Evolutionary conservation across 2,888 invertebrate species (phyloP), one percentile per base, ranked within the genome.

Genomic region (Acanthococcus lagerstroemiae): DNA sequence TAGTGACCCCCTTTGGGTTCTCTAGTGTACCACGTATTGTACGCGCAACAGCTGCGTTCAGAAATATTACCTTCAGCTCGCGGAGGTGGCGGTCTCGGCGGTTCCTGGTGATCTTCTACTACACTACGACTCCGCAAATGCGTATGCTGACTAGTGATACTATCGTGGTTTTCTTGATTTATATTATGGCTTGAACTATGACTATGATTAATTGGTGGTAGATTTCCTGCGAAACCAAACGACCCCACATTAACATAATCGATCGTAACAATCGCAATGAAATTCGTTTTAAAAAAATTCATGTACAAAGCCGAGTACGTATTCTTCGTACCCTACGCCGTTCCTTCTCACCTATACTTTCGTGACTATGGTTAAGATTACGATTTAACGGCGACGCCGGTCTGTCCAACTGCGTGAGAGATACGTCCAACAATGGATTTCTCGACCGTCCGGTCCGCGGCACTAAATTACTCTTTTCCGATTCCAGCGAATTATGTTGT

Each of bases 21-120:
- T n/a, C n/a, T n/a, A n/a, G n/a, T n/a, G n/a, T n/a, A n/a, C n/a
- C n/a, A n/a, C n/a, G 7, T 15, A 15, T 9, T 37, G 37, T 9
- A 37, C 7, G 15, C 12, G 37, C 37, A 9, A 37, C 37, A 15
- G 7, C 12, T 7, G n/a, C n/a, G n/a, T n/a, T n/a, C n/a, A n/a
- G 5, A 17, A 15, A 48, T 45, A 69, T 67, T 77, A 86, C 87
- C 88, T 80, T 91, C 91, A 56, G 85, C 84, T 73, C 90, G 81
- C 0, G 91, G 92, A 3, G 91, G 90, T 3, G 92, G 91, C 15
- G 91, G 90, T 70, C 90, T 78, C 0, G 91, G 91, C 22, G 91
- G 90, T 71, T 83, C 83, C 6, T 74, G 78, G 48, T 70, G 70
- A 71, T 83, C 74, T 46, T 74, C 74, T 21, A 73, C 70, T 6